Conservation (phyloP, 1,140 invertebrate genomes). For the Papilio glaucus region DNA sequence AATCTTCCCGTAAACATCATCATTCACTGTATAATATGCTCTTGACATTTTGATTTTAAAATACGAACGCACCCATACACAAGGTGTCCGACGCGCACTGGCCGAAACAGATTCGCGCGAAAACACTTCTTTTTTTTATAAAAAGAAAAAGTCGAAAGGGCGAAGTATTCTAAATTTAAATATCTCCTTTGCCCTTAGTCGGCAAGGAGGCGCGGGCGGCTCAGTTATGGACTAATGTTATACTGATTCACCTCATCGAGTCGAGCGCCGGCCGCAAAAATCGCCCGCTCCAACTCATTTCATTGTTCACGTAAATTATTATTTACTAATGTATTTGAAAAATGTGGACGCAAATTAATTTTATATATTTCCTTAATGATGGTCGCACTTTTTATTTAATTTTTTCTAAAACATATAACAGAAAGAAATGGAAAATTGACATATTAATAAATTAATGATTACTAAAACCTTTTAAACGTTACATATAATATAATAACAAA, state of each 20-base stretch:
- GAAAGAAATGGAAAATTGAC: no score
- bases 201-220: constrained; percentile 68
- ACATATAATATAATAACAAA: no score
- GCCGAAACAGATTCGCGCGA: constrained; percentile 48
- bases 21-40: constrained; percentile 72
- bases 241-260: constrained; percentile 74
- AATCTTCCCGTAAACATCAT: constrained; percentile 77
- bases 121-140: constrained; percentile 52
- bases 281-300: constrained; percentile 68
- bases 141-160: constrained; percentile 55
- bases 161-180: constrained; percentile 77
- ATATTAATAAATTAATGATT: no score
- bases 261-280: constrained; percentile 71
- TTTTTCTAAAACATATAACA: no score
- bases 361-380: neutral
- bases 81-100: constrained; percentile 38
- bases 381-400: no score
- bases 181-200: constrained; percentile 62
- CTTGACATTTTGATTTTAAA: constrained; percentile 61
- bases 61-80: constrained; percentile 36
- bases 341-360: constrained; percentile 10
- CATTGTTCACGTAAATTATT: constrained; percentile 77
- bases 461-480: no score
- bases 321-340: constrained; percentile 45
- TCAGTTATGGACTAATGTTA: constrained; percentile 77